phyloP scores from a whole-genome alignment of 2,888 invertebrate species.

The Drosophila stalkeri region DNA sequence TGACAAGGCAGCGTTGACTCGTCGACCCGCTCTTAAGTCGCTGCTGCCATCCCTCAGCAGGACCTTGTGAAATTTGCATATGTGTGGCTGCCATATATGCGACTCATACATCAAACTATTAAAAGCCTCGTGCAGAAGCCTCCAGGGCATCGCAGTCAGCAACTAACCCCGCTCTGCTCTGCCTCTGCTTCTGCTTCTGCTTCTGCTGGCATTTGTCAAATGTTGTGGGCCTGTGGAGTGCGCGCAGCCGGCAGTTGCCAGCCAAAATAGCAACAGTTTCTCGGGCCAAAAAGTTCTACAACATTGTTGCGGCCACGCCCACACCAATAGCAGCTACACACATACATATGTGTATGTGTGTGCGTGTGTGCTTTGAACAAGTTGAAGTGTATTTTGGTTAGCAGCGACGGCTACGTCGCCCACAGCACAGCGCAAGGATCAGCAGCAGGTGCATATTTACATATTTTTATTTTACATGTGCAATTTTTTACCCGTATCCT shows the following conservation, averaged over 20 bases:
- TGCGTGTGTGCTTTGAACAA: conserved; percentile 44
- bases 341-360: conserved; percentile 1
- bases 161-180: conserved; percentile 15
- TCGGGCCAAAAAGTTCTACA: conserved; percentile 63
- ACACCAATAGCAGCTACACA: conserved; percentile 13
- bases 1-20: conserved; percentile 36
- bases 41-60: conserved; percentile 5
- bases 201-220: conserved; percentile 77
- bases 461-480: conserved; percentile 61
- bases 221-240: conserved; percentile 67
- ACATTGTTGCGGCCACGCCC: conserved; percentile 61
- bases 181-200: not conserved
- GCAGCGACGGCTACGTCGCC: conserved; percentile 17
- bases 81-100: conserved; percentile 53
- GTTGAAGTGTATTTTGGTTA: conserved; percentile 68
- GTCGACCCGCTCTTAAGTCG: conserved; percentile 1
- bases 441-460: conserved; percentile 77
- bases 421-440: conserved; percentile 41
- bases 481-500: conserved; percentile 51
- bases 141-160: conserved; percentile 52
- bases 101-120: conserved; percentile 80
- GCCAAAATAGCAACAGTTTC: conserved; percentile 76
- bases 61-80: conserved; percentile 71
- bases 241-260: conserved; percentile 41
- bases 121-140: conserved; percentile 73